A percentile compares a stretch with the other conserved stretches of the same genome.
Evolutionary conservation across 92 coral and sea anemone genomes (phyloP).

Genomic region (Muricea muricata): DNA sequence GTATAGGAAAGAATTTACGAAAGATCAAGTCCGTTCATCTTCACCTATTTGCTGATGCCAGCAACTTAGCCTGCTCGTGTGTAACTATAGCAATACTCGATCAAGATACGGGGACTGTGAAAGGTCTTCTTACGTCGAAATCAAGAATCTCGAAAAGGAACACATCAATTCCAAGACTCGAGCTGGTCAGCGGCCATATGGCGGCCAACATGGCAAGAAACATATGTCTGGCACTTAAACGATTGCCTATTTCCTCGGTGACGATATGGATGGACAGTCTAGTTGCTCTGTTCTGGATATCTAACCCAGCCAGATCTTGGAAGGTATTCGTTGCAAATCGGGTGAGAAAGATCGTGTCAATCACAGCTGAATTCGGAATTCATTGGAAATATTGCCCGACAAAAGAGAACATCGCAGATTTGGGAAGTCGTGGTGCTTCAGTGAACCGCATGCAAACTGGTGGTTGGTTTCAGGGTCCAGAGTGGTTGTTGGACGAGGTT

Average conservation of each 20-base stretch:
- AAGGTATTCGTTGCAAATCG: slow-evolving; percentile 58
- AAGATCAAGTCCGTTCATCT: slow-evolving; percentile 34
- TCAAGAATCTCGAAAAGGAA: slow-evolving; percentile 50
- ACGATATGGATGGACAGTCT: slow-evolving; percentile 51
- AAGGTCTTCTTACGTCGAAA: slow-evolving; percentile 53
- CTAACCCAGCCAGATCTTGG: slow-evolving; percentile 44
- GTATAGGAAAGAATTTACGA: slow-evolving; percentile 12
- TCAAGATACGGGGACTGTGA: slow-evolving; percentile 27
- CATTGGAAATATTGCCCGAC: slow-evolving; percentile 60
- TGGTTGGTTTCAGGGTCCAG: slow-evolving; percentile 68
- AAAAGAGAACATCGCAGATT: slow-evolving; percentile 50
- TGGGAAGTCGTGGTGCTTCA: slow-evolving; percentile 57
- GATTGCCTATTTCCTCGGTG: slow-evolving; percentile 31
- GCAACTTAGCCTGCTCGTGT: slow-evolving; percentile 31
- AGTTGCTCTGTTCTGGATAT: slow-evolving; percentile 53
- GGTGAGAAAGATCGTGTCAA: slow-evolving; percentile 51
- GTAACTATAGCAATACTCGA: slow-evolving; percentile 40
- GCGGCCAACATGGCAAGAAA: slow-evolving; percentile 67
- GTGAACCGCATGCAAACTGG: slow-evolving; percentile 51
- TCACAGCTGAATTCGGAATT: slow-evolving; percentile 24
- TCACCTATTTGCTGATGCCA: slow-evolving; percentile 48
- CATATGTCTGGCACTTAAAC: slow-evolving; percentile 38
- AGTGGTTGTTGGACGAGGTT: slow-evolving; percentile 58
- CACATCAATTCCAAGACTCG: slow-evolving; percentile 46
- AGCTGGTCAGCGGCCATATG: slow-evolving; percentile 47